Percentiles rank a stretch among this genome's conserved stretches.
These are phyloP conservation scores for Gallinago jamesoni DNA, from an alignment of 2,113 vertebrate genomes.

Conservation along the genomic window DNA sequence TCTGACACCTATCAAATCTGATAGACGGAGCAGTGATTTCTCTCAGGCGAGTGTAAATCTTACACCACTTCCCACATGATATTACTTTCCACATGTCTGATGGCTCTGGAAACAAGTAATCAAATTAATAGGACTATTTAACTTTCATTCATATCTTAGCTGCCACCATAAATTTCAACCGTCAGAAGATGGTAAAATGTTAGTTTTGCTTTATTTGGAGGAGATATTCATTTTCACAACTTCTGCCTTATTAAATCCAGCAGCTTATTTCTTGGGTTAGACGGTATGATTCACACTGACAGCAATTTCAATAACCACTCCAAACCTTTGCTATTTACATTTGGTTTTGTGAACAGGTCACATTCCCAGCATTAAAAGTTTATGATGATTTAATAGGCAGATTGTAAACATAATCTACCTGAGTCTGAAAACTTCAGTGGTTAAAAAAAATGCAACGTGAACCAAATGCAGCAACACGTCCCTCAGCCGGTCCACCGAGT, in stretches of 20 bases:
- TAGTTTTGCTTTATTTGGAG: constrained; percentile 66
- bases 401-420: constrained; percentile 35
- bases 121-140: constrained; percentile 67
- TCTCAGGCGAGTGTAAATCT: constrained; percentile 51
- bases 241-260: constrained; percentile 52
- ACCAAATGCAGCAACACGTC: background rate
- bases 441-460: background rate
- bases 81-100: constrained; percentile 56
- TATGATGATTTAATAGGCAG: constrained; percentile 47
- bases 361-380: constrained; percentile 39
- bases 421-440: background rate
- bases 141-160: constrained; percentile 63
- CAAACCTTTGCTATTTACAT: constrained; percentile 49
- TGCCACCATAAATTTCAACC: constrained; percentile 58
- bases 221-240: constrained; percentile 42
- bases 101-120: constrained; percentile 68
- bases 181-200: constrained; percentile 29
- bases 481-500: background rate
- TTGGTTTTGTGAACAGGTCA: constrained; percentile 39
- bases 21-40: constrained; percentile 62
- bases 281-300: constrained; percentile 38
- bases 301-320: constrained; percentile 52
- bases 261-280: constrained; percentile 26
- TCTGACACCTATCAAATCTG: constrained; percentile 68
- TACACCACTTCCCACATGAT: constrained; percentile 52